A percentile compares a stretch with the other conserved stretches of the same genome.
phyloP scores from a whole-genome alignment of 2,888 invertebrate species.

The Tetropium fuscum region DNA sequence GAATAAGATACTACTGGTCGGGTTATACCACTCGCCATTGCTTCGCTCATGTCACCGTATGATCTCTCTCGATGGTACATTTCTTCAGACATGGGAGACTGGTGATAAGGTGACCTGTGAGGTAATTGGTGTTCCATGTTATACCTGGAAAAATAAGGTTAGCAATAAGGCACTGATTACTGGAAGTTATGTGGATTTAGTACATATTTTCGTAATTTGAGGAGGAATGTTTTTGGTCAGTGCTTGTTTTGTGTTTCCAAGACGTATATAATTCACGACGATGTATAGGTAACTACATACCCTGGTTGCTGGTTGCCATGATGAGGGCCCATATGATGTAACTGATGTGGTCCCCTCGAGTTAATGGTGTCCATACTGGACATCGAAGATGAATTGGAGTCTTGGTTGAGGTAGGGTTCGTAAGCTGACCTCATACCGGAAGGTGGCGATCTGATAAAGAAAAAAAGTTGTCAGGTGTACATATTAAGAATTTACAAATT shows the following conservation, averaged over 20 bases:
- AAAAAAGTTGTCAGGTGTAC: no score
- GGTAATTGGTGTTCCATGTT: constrained; percentile 65
- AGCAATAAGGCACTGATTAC: no score
- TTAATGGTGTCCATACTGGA: constrained; percentile 78
- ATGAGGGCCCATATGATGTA: constrained; percentile 63
- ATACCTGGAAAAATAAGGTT: constrained; percentile 67
- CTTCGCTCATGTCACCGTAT: constrained; percentile 74
- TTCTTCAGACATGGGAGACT: constrained; percentile 72
- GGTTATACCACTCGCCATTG: constrained; percentile 69
- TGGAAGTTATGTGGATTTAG: not conserved
- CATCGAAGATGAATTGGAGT: constrained; percentile 78
- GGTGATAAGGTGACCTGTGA: constrained; percentile 74
- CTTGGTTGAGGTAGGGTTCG: constrained; percentile 77
- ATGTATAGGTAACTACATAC: constrained; percentile 17
- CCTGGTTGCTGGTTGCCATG: constrained; percentile 68
- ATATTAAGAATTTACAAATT: no score
- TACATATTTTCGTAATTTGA: no score
- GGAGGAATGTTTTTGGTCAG: no score
- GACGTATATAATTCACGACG: not conserved
- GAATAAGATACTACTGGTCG: constrained; percentile 72
- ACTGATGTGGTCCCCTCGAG: constrained; percentile 65
- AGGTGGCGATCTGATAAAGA: constrained; percentile 65
- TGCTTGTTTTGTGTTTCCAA: no score
- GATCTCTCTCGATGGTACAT: constrained; percentile 67
- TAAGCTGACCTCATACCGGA: constrained; percentile 68